Evolutionary conservation across 2,888 invertebrate genomes (phyloP).

Genomic region (Oegoconia quadripuncta): DNA sequence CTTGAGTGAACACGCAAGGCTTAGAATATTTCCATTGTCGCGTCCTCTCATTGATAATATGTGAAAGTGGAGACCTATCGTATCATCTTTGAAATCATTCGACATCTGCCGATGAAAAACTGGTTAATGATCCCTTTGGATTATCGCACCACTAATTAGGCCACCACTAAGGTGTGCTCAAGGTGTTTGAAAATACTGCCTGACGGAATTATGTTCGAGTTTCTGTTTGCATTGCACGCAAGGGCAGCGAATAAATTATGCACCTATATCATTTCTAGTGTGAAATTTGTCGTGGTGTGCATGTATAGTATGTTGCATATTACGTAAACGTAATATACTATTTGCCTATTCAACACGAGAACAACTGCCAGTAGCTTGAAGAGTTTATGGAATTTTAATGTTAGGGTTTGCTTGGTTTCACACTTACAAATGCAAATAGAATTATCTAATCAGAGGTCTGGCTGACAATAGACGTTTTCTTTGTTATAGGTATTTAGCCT

Average conservation of each 20-base stretch:
- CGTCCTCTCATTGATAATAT: too few relatives aligned
- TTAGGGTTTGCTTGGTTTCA: conserved; percentile 28
- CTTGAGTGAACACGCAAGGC: conserved; percentile 11
- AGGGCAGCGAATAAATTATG: too few relatives aligned
- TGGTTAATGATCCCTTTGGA: too few relatives aligned
- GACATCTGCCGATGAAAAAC: too few relatives aligned
- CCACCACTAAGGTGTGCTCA: too few relatives aligned
- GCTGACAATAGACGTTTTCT: neutral
- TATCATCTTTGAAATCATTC: too few relatives aligned
- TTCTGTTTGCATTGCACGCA: too few relatives aligned
- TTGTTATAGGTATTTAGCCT: conserved; percentile 9
- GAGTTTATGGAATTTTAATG: conserved; percentile 58
- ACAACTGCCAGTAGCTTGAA: conserved; percentile 35
- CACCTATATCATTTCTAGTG: conserved; percentile 2
- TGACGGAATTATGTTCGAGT: too few relatives aligned
- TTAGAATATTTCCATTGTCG: conserved; percentile 1
- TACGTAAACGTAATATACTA: conserved; percentile 41
- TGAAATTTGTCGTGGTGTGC: neutral
- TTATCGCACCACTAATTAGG: too few relatives aligned
- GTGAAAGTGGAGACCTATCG: too few relatives aligned
- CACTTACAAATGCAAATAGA: conserved; percentile 41
- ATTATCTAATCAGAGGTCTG: conserved; percentile 35
- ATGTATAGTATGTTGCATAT: conserved; percentile 21
- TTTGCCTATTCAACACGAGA: conserved; percentile 37
- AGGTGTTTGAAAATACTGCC: too few relatives aligned